A percentile compares a stretch with the other conserved stretches of the same genome.
Evolutionary conservation across 1,140 invertebrate genomes (phyloP).

Genomic region (Scaptomyza pallida): DNA sequence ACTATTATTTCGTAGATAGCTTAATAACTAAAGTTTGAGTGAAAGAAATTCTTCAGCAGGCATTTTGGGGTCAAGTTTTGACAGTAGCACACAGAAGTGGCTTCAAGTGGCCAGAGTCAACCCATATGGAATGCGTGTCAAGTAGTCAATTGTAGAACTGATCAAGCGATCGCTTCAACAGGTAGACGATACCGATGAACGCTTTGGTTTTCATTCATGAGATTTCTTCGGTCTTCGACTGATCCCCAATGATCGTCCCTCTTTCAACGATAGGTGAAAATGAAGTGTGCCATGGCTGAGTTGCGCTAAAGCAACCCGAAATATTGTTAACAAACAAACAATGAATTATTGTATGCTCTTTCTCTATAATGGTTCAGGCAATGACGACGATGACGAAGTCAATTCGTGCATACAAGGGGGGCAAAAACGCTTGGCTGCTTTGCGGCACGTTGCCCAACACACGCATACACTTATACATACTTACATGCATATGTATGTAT

Average conservation of each 20-base stretch:
- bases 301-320: constrained; percentile 27
- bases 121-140: constrained; percentile 7
- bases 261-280: neutral
- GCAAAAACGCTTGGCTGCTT: constrained; percentile 22
- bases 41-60: neutral
- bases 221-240: neutral
- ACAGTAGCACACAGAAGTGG: constrained; percentile 48
- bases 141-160: constrained; percentile 13
- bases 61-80: constrained; percentile 62
- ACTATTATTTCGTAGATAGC: no score
- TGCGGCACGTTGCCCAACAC: constrained; percentile 23
- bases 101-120: constrained; percentile 10
- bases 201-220: constrained; percentile 16
- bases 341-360: constrained; percentile 40
- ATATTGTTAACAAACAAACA: constrained; percentile 64
- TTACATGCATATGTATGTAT: neutral
- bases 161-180: constrained; percentile 6
- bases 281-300: neutral
- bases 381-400: constrained; percentile 33
- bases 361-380: constrained; percentile 23
- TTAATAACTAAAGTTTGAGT: neutral
- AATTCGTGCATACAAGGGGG: constrained; percentile 35
- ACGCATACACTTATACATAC: constrained; percentile 6
- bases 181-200: neutral
- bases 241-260: neutral